phyloP scores from a whole-genome alignment of 64 coral and sea anemone genomes.

The Platygyra sinensis region DNA sequence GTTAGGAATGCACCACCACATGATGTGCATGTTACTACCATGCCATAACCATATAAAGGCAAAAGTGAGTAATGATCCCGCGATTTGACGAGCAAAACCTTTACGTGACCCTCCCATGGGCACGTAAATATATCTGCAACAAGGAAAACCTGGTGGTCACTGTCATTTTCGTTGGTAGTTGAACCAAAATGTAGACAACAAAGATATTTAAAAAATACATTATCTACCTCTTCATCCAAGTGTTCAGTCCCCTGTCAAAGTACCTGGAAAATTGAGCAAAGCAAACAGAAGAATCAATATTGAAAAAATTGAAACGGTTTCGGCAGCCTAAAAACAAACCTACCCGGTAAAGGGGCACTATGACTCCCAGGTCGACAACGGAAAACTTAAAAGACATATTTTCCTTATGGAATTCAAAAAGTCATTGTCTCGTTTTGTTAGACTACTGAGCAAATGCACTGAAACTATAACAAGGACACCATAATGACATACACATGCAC shows the following conservation, averaged over 20 bases:
- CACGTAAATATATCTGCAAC: constrained; percentile 87
- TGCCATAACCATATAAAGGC: constrained; percentile 94
- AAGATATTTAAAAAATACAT: not conserved
- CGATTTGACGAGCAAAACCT: constrained; percentile 73
- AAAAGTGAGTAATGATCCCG: constrained; percentile 75
- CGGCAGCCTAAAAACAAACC: no score
- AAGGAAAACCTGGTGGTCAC: not conserved
- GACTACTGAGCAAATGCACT: not conserved
- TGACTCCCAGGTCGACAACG: no score
- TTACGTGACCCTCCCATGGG: constrained; percentile 87
- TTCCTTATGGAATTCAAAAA: no score
- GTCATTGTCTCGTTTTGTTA: no score
- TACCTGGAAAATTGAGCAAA: constrained; percentile 52
- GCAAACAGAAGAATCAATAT: not conserved
- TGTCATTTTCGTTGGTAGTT: not conserved
- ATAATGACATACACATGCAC: not conserved
- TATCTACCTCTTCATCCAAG: constrained; percentile 86
- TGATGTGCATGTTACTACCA: constrained; percentile 40
- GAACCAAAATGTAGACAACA: not conserved
- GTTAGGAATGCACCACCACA: constrained; percentile 86
- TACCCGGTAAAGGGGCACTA: no score
- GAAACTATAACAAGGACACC: not conserved
- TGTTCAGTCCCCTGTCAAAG: constrained; percentile 87
- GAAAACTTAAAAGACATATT: no score
- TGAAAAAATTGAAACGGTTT: no score